A percentile compares a stretch with the other conserved stretches of the same genome.
Conservation (phyloP, 2,113 vertebrate genomes). For the Labeo rohita region DNA sequence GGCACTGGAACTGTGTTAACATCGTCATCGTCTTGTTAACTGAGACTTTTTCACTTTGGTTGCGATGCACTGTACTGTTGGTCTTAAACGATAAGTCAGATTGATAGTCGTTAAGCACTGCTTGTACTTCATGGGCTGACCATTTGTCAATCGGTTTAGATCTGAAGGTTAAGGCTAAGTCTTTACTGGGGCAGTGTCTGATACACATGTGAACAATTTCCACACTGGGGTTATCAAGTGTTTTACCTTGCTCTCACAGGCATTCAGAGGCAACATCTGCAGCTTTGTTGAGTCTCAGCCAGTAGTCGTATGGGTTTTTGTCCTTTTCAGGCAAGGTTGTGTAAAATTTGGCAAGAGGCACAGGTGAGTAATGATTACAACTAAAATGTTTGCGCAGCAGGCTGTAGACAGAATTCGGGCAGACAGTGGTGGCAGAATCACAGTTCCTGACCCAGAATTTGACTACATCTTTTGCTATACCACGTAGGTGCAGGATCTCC, state of each 20-base stretch:
- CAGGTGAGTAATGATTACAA: background rate
- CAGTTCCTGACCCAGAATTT: constrained; percentile 15
- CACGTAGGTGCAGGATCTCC: background rate
- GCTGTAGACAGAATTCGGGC: constrained; percentile 6
- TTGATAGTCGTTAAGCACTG: background rate
- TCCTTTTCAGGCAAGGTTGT: constrained; percentile 17
- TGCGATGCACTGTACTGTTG: background rate
- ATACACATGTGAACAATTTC: constrained; percentile 15
- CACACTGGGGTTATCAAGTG: constrained; percentile 17
- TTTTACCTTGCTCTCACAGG: constrained; percentile 34
- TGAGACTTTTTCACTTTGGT: constrained; percentile 12
- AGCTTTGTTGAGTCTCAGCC: constrained; percentile 45
- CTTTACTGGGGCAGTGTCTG: constrained; percentile 11
- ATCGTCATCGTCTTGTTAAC: background rate
- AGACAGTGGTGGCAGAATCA: background rate
- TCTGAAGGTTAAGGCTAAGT: constrained; percentile 14
- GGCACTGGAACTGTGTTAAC: constrained; percentile 9
- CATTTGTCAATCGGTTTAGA: constrained; percentile 32
- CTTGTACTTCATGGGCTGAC: constrained; percentile 33
- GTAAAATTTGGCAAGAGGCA: constrained; percentile 46
- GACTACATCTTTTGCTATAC: constrained; percentile 24
- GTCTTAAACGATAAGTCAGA: background rate
- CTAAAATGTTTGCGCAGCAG: constrained; percentile 27
- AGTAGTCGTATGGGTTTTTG: constrained; percentile 44
- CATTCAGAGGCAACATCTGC: constrained; percentile 26